Percentiles rank a stretch among this genome's conserved stretches.
These are phyloP conservation scores for Procambarus clarkii DNA, from an alignment of 1,140 invertebrate species.

Conservation along the genomic window DNA sequence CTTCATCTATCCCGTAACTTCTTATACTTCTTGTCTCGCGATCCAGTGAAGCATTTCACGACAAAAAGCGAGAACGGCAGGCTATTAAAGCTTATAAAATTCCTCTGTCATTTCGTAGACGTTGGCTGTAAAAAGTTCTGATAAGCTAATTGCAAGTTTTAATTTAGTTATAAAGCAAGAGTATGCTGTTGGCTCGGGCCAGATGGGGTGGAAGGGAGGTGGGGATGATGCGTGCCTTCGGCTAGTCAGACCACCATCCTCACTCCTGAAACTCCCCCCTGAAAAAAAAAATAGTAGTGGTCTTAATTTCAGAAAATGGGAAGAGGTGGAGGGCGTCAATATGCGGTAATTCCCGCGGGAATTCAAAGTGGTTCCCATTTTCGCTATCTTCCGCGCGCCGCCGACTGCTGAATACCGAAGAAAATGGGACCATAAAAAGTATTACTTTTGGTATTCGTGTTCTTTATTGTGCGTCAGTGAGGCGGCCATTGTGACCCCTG, in stretches of 20 bases:
- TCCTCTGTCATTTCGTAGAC: background rate
- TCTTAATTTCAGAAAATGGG: conserved; percentile 30
- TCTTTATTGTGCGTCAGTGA: conserved; percentile 40
- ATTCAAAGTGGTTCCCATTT: conserved; percentile 58
- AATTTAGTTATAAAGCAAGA: background rate
- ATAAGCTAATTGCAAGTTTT: background rate
- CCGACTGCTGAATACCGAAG: conserved; percentile 54
- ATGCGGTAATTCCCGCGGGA: conserved; percentile 37
- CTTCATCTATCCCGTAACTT: too few relatives aligned
- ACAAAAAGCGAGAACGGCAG: too few relatives aligned
- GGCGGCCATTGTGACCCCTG: conserved; percentile 25
- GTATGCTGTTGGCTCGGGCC: too few relatives aligned
- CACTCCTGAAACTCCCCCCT: background rate
- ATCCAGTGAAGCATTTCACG: too few relatives aligned
- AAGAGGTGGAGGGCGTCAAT: conserved; percentile 23
- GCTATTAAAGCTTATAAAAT: background rate
- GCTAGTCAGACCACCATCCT: too few relatives aligned
- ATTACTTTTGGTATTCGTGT: conserved; percentile 59
- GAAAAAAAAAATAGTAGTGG: background rate
- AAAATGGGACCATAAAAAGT: conserved; percentile 62
- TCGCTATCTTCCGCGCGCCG: conserved; percentile 45
- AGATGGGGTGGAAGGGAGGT: background rate
- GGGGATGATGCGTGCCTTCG: too few relatives aligned
- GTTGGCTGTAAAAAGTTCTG: background rate
- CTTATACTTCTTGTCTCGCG: too few relatives aligned